Evolutionary conservation across 2,888 invertebrate genomes (phyloP).

Genomic region (Chrysolina oricalcia): DNA sequence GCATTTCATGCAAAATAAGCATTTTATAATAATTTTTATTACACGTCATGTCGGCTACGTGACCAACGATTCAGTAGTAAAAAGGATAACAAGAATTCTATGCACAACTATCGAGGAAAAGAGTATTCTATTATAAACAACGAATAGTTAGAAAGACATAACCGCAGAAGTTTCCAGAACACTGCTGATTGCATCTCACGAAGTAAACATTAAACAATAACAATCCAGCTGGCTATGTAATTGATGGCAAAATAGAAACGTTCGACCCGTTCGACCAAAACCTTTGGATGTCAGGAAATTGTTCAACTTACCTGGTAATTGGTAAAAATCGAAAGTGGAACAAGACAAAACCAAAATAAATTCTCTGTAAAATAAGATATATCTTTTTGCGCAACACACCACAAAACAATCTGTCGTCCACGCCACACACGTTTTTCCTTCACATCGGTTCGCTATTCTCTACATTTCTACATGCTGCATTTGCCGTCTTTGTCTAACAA

Average conservation of each 20-base stretch:
- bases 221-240: conserved; percentile 61
- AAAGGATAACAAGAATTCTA: neutral
- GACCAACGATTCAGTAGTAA: conserved; percentile 36
- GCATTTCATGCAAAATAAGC: conserved; percentile 24
- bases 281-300: conserved; percentile 2
- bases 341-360: conserved; percentile 39
- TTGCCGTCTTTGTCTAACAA: conserved; percentile 27
- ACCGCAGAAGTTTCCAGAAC: conserved; percentile 50
- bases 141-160: conserved; percentile 30
- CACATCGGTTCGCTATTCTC: conserved; percentile 46
- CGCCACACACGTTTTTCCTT: conserved; percentile 63
- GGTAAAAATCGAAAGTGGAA: conserved; percentile 22
- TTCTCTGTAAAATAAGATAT: conserved; percentile 47
- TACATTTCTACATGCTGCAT: conserved; percentile 35
- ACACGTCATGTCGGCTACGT: conserved; percentile 51
- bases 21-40: conserved; percentile 41
- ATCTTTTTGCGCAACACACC: conserved; percentile 67
- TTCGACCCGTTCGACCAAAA: neutral
- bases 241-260: neutral
- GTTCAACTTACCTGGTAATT: conserved; percentile 41
- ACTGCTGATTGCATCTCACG: conserved; percentile 31
- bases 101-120: conserved; percentile 1
- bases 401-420: conserved; percentile 55
- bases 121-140: conserved; percentile 5
- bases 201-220: conserved; percentile 65